Base-by-base conservation (phyloP, 1,140 invertebrate genomes). In the Aphaenogaster rudis region DNA sequence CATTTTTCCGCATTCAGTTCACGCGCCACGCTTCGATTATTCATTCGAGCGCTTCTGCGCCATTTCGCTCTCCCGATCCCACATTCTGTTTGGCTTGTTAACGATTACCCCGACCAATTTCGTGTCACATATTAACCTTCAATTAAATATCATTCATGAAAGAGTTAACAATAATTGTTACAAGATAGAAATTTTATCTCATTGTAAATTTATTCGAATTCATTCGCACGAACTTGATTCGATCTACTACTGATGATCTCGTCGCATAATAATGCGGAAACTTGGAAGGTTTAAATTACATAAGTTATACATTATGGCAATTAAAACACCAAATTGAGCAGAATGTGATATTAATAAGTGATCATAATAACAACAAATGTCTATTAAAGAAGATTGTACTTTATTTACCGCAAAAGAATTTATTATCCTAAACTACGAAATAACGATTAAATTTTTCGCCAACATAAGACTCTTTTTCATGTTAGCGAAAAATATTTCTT, bases 1-100 rank as follows among this genome's bases (percentile, higher is more conserved):
- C n/a, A 72, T 74, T 74, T 72, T 82, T 61, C 42, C 17, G 69
- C 50, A 85, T 33, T 87, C 89, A 86, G 86, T 86, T 78, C 79
- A 77, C 64, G 71, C 69, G 88, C 71, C 74, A 80, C 77, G 87
- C 86, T 88, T 81, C 84, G 69, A 78, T 88, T 57, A 64, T 86
- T 80, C 45, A 81, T 81, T 50, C 77, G 52, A 69, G 79, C 67
- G 33, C 57, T 57, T 69, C 21, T 28, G 64, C 21, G 59, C 82
- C 48, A 78, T 78, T 86, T 86, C 64, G 84, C 36, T 28, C 28
- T 52, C 4, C 11, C 42, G 52, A 57, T 69, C 7, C 67, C n/a
- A 33, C 33, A 82, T 59, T 82, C 11, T 36, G 66, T 82, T 82
- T 82, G 54, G 28, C 39, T 48, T 61, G 67, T 82, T 82, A 72